Evolutionary conservation across 2,888 invertebrate species (phyloP).

Genomic region (Dynastes hyllus): DNA sequence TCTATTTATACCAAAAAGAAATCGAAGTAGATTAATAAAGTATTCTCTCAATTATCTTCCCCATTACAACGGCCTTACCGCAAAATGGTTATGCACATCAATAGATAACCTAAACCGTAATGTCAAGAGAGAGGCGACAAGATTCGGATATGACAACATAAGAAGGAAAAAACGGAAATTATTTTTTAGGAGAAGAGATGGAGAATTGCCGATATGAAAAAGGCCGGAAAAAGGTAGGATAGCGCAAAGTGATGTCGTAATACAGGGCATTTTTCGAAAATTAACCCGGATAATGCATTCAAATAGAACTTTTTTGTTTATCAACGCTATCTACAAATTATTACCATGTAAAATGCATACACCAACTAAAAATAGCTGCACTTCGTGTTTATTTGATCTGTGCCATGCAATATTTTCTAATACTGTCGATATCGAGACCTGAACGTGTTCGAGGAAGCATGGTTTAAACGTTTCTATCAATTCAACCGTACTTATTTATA

Average conservation of each 20-base stretch:
- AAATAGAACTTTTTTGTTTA: background rate
- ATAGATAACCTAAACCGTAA: no score
- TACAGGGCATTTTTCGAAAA: background rate
- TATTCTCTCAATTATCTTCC: no score
- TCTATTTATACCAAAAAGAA: background rate
- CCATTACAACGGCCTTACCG: no score
- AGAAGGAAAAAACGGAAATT: no score
- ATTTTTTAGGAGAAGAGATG: no score
- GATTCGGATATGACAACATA: no score
- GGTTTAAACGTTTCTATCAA: conserved; percentile 32
- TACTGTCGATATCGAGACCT: conserved; percentile 14
- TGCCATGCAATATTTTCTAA: conserved; percentile 27
- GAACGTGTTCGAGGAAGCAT: background rate
- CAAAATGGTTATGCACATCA: no score
- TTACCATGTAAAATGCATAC: background rate
- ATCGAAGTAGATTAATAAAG: no score
- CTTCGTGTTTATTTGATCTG: conserved; percentile 23
- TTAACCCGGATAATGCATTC: no score
- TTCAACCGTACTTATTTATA: conserved; percentile 34
- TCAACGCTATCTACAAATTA: background rate
- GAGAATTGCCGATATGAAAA: no score
- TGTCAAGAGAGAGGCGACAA: no score
- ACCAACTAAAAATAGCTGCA: conserved; percentile 10
- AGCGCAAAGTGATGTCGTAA: no score
- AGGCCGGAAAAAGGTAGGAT: background rate